Conservation (phyloP, 2,888 invertebrate genomes). For the Netelia fuscicornis region DNA sequence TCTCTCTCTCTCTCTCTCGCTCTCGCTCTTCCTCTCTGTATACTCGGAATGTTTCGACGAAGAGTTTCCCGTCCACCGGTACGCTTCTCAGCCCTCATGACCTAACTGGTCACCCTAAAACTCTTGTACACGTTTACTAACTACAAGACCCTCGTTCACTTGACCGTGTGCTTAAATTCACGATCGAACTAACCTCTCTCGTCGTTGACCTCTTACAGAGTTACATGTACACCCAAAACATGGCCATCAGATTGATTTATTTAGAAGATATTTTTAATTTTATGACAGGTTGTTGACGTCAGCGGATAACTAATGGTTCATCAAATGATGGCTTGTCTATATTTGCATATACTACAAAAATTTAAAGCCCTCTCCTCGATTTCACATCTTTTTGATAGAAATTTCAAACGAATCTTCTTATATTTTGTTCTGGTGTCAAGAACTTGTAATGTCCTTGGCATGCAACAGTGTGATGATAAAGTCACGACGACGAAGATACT, state of each 20-base stretch:
- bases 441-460: background rate
- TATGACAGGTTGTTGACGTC: background rate
- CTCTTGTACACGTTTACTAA: slow-evolving; percentile 36
- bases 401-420: background rate
- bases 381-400: background rate
- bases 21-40: background rate
- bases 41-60: slow-evolving; percentile 17
- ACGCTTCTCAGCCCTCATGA: background rate
- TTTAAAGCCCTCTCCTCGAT: background rate
- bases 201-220: background rate
- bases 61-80: slow-evolving; percentile 41
- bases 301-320: background rate
- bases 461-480: background rate
- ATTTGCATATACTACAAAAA: background rate
- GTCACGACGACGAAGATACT: background rate
- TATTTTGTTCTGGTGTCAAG: background rate
- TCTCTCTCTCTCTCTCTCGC: slow-evolving; percentile 7
- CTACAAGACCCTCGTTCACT: slow-evolving; percentile 18
- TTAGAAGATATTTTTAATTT: background rate
- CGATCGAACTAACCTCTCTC: slow-evolving; percentile 22
- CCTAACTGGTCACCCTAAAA: slow-evolving; percentile 23
- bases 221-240: background rate
- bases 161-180: background rate
- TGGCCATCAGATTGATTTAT: background rate
- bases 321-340: background rate